Percentiles rank a stretch among this genome's conserved stretches.
These are phyloP conservation scores for Synergus japonicus DNA, from an alignment of 2,888 invertebrate species.

Conservation along the genomic window DNA sequence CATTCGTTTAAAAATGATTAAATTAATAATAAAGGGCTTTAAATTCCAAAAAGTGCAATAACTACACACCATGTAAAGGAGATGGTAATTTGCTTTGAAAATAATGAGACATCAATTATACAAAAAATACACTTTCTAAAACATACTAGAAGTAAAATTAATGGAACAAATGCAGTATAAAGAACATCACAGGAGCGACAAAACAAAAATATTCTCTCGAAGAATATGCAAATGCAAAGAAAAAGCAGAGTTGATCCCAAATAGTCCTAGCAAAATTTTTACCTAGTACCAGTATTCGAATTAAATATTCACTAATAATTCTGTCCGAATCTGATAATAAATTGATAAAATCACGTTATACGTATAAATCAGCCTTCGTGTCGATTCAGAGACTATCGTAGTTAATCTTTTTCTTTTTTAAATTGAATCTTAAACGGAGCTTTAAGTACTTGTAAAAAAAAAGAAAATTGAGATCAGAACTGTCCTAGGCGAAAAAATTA, in stretches of 20 bases:
- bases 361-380: conserved; percentile 20
- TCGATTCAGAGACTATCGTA: background rate
- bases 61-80: conserved; percentile 16
- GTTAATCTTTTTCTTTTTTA: background rate
- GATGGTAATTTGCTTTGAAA: conserved; percentile 25
- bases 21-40: conserved; percentile 3
- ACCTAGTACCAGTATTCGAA: conserved; percentile 14
- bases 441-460: conserved; percentile 10
- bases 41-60: conserved; percentile 18
- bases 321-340: background rate
- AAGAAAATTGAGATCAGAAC: conserved; percentile 34
- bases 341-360: background rate
- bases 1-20: background rate
- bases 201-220: background rate
- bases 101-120: background rate
- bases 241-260: conserved; percentile 51
- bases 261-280: conserved; percentile 42
- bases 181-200: conserved; percentile 36
- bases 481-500: conserved; percentile 12
- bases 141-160: conserved; percentile 24
- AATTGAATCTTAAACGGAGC: background rate
- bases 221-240: conserved; percentile 18
- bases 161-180: conserved; percentile 36
- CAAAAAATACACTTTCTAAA: conserved; percentile 35
- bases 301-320: conserved; percentile 16